Evolutionary conservation across 1,140 invertebrate species (phyloP), one percentile per base, ranked within the genome.

Genomic region (Diorhabda elongata): DNA sequence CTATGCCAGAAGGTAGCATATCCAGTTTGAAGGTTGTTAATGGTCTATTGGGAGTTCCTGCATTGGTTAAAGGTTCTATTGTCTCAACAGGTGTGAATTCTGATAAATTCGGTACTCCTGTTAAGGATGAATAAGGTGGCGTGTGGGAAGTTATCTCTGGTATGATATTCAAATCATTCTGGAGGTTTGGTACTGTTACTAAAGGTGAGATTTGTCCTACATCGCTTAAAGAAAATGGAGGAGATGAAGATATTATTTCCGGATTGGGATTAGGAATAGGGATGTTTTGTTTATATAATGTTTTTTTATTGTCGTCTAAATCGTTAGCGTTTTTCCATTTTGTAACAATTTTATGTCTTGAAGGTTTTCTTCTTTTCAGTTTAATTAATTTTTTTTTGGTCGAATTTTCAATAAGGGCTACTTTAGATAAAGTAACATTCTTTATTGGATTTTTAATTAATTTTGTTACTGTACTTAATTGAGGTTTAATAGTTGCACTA

Each of bases 191-290:
- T n/a, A n/a, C 4, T n/a, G 59, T 56, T 8, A 9, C 45, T 11
- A 67, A 67, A 52, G 65, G 43, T 3, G 65, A 44, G 8, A 67
- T 67, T 26, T 57, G 58, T 45, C 65, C 58, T 58, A 67, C 9
- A 44, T 68, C 69, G 59, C 44, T 71, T 58, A 77, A 64, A 6
- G 77, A 75, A 62, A 76, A 72, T 45, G 71, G 69, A n/a, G 78
- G 78, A 7, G 76, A 78, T 62, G 74, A 72, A 5, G 75, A 78
- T 26, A 61, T 73, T n/a, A 79, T 74, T 73, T 77, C 76, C 8
- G 77, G 77, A 45, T 70, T 75, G 3, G 77, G 77, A 57, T 71
- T 76, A 1, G 77, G 77, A 45, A 73, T 72, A 9, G 76, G 75
- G 41, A 77, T 70, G 2, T 67, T 69, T 11, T 66, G 57, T 66